phyloP scores from a whole-genome alignment of 1,140 invertebrate species.

The Hypothenemus hampei region DNA sequence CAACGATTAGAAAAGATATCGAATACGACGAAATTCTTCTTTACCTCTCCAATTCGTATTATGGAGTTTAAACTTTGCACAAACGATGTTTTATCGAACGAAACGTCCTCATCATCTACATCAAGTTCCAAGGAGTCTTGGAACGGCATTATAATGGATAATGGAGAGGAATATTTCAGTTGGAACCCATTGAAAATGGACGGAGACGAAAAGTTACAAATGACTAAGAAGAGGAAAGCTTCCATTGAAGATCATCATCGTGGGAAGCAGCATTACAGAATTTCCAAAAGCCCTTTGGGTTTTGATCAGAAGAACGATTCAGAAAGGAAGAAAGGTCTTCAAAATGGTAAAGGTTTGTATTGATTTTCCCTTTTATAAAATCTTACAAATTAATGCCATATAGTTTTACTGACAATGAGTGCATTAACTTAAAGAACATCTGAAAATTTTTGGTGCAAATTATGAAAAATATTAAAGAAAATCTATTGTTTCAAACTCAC shows the following conservation, averaged over 20 bases:
- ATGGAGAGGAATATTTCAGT: slow-evolving; percentile 42
- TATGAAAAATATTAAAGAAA: background rate
- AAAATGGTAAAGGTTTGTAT: slow-evolving; percentile 16
- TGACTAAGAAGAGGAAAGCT: slow-evolving; percentile 33
- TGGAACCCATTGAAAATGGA: slow-evolving; percentile 42
- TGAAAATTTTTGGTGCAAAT: background rate
- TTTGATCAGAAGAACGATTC: slow-evolving; percentile 25
- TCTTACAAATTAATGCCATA: too few species aligned
- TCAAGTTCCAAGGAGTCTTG: slow-evolving; percentile 36
- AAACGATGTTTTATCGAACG: slow-evolving; percentile 34
- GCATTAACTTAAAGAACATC: background rate
- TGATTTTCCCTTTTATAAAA: background rate
- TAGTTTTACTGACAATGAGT: too few species aligned
- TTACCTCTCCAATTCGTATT: slow-evolving; percentile 24
- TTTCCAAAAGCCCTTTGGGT: slow-evolving; percentile 30
- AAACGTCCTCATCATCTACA: slow-evolving; percentile 26
- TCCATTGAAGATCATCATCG: slow-evolving; percentile 23
- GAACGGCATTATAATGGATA: slow-evolving; percentile 38
- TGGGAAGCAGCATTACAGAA: slow-evolving; percentile 29
- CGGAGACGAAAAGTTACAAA: slow-evolving; percentile 25
- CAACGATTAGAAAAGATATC: too few species aligned
- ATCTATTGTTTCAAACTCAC: too few species aligned
- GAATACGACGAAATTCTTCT: too few species aligned
- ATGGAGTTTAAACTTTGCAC: slow-evolving; percentile 45
- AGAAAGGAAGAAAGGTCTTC: slow-evolving; percentile 27